Base-by-base conservation (phyloP, 2,113 vertebrate genomes). In the Prolemur simus region DNA sequence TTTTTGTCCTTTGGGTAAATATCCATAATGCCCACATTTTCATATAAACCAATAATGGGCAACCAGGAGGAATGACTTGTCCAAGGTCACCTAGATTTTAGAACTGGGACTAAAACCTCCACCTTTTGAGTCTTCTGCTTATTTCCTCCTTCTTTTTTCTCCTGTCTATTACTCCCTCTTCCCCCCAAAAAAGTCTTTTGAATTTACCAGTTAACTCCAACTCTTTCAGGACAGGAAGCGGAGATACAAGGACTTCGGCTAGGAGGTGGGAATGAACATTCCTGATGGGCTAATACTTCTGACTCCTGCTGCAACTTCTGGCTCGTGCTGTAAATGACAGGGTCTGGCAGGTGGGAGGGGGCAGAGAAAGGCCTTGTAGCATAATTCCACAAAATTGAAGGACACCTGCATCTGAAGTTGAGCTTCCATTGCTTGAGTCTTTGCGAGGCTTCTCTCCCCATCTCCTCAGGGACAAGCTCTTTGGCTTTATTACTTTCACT, bases 41-140 rank as follows among this genome's bases (percentile, higher is more conserved):
- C 69, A 20, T 4, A 21, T 42, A 12, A 90, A 74, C 8, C 3
- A 73, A 2, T 54, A 39, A 68, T 42, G 56, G 5, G 54, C n/a
- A 89, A 86, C 81, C 47, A 88, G 52, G 64, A 47, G 8, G 8
- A 83, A 20, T 13, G 42, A 90, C 18, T 29, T 34, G 2, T 52
- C 39, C 14, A 69, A 64, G 23, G 39, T 52, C 78, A 77, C 60
- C 8, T 15, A 45, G 60, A 86, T 42, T 94, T 94, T 82, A 95
- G 81, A 84, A 63, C 5, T n/a, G 27, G 63, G 8, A 17, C 34
- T 52, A 76, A 87, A 85, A 69, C n/a, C 27, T 32, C 37, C 12
- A 14, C 13, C 14, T 94, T 94, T 52, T 56, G 47, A 81, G 7
- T 86, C 87, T 63, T 89, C 42, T 74, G 21, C 25, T 80, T 71